Evolutionary conservation across 2,113 vertebrate species (phyloP), one percentile per base, ranked within the genome.

Genomic region (Scopus umbretta): DNA sequence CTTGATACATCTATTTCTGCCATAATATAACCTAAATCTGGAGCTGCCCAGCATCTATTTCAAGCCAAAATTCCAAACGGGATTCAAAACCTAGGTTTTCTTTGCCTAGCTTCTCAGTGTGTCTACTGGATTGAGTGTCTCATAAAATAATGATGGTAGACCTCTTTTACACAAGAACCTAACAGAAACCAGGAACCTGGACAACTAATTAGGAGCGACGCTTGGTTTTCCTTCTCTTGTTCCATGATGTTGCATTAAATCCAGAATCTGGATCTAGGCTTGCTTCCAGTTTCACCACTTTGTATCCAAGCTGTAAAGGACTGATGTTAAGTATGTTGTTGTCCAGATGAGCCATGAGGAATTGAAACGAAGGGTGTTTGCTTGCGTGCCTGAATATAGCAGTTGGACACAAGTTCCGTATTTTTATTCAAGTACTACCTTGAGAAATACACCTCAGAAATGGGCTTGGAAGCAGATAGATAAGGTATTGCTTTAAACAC

Each of bases 91-190:
- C 3, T 59, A 30, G 4, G 13, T 47, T 72, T 71, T 59, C 14
- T 55, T 75, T 65, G 5, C n/a, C 42, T 55, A 26, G 8, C 2
- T 72, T 1, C 0, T 65, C 40, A 43, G 2, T 9, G 17, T 21
- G 40, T 36, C 32, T 63, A 10, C 13, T 47, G 47, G 42, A 84
- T 30, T 78, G 34, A 85, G 10, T 2, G 65, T 74, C 30, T 70
- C 32, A 71, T 43, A 30, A 80, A 79, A 63, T 7, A 42, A 21
- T 23, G 26, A 45, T 12, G 9, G 15, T 17, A 67, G 62, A 82
- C 10, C 10, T 30, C 29, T 38, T 58, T 32, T 67, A 40, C 8
- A 45, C 7, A 67, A 36, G 29, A 75, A 47, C 6, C 10, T 65
- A 52, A 26, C 15, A 68, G 25, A 94, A 82, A 13, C 6, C 12